Evolutionary conservation across 2,113 vertebrate species (phyloP).

Genomic region (Stegostoma tigrinum): DNA sequence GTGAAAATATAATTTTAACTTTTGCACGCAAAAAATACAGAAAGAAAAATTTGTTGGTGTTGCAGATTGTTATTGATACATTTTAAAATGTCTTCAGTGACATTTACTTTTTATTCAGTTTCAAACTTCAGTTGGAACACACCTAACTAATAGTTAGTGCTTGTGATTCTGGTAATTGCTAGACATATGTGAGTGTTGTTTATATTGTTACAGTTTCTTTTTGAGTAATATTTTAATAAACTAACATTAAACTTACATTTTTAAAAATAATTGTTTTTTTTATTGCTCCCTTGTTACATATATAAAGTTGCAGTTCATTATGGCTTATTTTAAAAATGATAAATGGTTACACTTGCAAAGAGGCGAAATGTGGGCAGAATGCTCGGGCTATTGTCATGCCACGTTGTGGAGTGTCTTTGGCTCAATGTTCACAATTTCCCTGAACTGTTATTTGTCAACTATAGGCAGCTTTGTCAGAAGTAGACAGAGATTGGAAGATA

Average conservation of each 20-base stretch:
- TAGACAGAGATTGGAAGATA: neutral
- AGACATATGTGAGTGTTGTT: slow-evolving; percentile 32
- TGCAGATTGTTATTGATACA: slow-evolving; percentile 26
- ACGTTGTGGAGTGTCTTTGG: neutral
- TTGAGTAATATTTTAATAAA: slow-evolving; percentile 33
- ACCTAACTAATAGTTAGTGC: slow-evolving; percentile 24
- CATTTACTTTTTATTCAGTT: neutral
- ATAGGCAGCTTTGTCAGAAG: neutral
- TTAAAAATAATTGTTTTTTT: slow-evolving; percentile 16
- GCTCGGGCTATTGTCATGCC: neutral
- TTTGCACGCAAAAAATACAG: slow-evolving; percentile 23
- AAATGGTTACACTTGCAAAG: neutral
- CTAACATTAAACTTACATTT: slow-evolving; percentile 32
- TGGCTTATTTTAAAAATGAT: slow-evolving; percentile 34
- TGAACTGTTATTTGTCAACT: neutral
- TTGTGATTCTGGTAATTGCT: slow-evolving; percentile 14
- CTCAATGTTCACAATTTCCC: neutral
- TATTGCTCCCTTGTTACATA: slow-evolving; percentile 1
- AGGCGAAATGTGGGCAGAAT: neutral
- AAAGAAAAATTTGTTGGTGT: slow-evolving; percentile 25
- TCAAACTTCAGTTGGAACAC: slow-evolving; percentile 15
- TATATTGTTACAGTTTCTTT: slow-evolving; percentile 33
- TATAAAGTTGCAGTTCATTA: slow-evolving; percentile 36
- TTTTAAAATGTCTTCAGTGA: slow-evolving; percentile 32
- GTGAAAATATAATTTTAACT: slow-evolving; percentile 29